Base-by-base conservation (phyloP, 2,888 invertebrate species). In the Amphiduros pacificus region DNA sequence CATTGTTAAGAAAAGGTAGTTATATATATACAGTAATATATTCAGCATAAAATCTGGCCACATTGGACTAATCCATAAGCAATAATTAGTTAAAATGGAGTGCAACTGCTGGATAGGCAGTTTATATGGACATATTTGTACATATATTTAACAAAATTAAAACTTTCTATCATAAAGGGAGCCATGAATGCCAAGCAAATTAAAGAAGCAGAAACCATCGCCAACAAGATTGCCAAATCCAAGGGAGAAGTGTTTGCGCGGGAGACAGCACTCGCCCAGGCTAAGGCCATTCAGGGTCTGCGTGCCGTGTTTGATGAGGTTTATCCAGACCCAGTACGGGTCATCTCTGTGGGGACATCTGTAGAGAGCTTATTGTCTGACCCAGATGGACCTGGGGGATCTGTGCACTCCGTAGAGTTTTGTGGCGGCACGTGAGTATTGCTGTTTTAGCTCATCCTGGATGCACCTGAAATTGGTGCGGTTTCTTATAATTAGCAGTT, bases 261-360 rank as follows among this genome's bases (percentile, higher is more conserved):
- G 83, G 91, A 94, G 73, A 88, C 94, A 0, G 86, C 87, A 60
- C 86, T 99, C 62, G 87, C 88, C 48, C 85, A 90, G 62, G 99
- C 99, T 17, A 96, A 96, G 85, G 90, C 90, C 68, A 92, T 83
- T 11, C 78, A 80, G 60, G 82, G 83, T 17, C 72, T 82, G 27
- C 68, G 99, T 67, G 99, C 99, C 26, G 96, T 99, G 84, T 99
- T 99, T 85, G 98, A 95, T 82, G 98, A 99, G 80, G 84, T 85
- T 14, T 99, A 99, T 82, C 98, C 98, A 0, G 98, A 99, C 85
- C 83, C 98, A 5, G 87, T 87, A 2, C 77, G 87, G 61, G 86
- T 99, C 5, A 93, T 99, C 48, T 93, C 94, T 28, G 90, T 99
- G 71, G 99, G 98, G 24, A 87, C 95, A 48, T 89, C 96, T 0